Evolutionary conservation across 2,888 invertebrate genomes (phyloP), one percentile per base, ranked within the genome.

Genomic region (Abscondita cerata): DNA sequence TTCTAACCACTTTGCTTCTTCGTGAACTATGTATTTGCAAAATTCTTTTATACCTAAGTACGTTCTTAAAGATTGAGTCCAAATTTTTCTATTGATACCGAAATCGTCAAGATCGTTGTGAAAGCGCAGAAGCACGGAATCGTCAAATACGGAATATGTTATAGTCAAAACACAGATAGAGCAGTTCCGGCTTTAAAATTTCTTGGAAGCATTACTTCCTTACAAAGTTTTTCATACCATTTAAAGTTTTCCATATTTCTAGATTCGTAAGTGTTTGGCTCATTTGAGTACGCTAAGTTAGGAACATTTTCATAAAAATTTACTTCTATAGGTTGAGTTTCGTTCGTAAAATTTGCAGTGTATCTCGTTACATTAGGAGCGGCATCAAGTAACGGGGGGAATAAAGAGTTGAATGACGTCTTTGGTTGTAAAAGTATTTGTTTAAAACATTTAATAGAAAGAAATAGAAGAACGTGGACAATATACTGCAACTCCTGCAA

Each of bases 211-310:
- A 57, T 55, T 9, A 57, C 53, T 5, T 47, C 25, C 1, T 6
- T 13, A 8, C 53, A 16, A 9, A 64, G 19, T 12, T 16, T 52
- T 16, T 64, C 64, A 41, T 56, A 50, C 63, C 63, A 64, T 55
- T 59, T 63, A n/a, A 44, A 59, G 2, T 50, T 33, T 2, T 20
- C 34, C 1, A 63, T 25, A 34, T 58, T 59, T 44, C 36, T 59
- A 11, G 55, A 36, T 59, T 63, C 63, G 11, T 59, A 59, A 12
- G 54, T 6, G 36, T 50, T 62, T 41, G 57, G 62, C 19, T 3
- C 4, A 16, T 52, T 38, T 11, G 20, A 11, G 31, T 56, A 61
- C 12, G 15, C n/a, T 13, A 54, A 38, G 9, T 54, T 16, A 19
- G 54, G 54, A 12, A 54, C 19, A 0, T 34, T 18, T 4, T 4